These are phyloP conservation scores for Pao palembangensis DNA, from an alignment of 2,113 vertebrate genomes.

Conservation along the genomic window DNA sequence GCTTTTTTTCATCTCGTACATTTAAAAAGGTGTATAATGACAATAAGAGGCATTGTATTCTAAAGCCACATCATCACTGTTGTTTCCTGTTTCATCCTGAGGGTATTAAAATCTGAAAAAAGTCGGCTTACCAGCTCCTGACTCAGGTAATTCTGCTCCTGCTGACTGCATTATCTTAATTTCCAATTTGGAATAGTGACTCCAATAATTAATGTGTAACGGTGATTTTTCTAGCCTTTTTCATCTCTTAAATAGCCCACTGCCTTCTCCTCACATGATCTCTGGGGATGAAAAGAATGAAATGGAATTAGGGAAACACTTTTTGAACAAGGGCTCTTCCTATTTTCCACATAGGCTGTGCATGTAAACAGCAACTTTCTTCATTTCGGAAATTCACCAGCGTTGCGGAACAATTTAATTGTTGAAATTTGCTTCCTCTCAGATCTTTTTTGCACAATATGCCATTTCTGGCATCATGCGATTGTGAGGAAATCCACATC, in stretches of 20 bases:
- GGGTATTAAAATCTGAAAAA: too few relatives aligned
- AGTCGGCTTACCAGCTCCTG: neutral
- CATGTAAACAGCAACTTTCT: slow-evolving; percentile 1
- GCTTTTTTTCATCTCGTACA: too few relatives aligned
- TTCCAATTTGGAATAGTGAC: slow-evolving; percentile 7
- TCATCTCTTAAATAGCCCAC: slow-evolving; percentile 5
- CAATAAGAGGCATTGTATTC: too few relatives aligned
- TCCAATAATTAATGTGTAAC: slow-evolving; percentile 20
- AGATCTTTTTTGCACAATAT: too few relatives aligned
- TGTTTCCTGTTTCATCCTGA: too few relatives aligned
- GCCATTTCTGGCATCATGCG: too few relatives aligned
- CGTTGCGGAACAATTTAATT: neutral
- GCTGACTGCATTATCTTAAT: slow-evolving; percentile 1
- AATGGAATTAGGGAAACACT: slow-evolving; percentile 6
- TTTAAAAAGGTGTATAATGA: too few relatives aligned
- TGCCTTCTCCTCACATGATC: slow-evolving; percentile 3
- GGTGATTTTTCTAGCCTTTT: slow-evolving; percentile 4
- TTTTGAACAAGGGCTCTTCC: slow-evolving; percentile 20
- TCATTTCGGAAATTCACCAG: neutral
- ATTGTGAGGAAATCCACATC: too few relatives aligned
- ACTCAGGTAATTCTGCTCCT: neutral
- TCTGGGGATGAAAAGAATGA: slow-evolving; percentile 8
- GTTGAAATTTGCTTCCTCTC: neutral
- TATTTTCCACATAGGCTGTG: slow-evolving; percentile 1
- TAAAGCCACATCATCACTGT: too few relatives aligned